Evolutionary conservation across 2,797 vertebrate species (phyloP).

Genomic region (Clarias fuscus): DNA sequence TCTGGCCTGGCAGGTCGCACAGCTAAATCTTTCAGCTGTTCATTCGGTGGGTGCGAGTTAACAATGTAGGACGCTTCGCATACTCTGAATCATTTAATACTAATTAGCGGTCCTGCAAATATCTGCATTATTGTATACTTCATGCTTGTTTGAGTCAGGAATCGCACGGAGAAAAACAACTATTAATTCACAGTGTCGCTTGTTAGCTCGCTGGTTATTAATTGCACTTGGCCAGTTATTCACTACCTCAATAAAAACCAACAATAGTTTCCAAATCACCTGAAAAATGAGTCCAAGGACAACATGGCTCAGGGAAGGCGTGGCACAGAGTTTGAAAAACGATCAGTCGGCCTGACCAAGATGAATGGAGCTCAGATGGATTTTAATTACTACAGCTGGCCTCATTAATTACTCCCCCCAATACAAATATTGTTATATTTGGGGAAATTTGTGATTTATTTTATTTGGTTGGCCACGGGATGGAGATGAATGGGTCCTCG

Average conservation of each 20-base stretch:
- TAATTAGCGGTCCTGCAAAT: conserved; percentile 45
- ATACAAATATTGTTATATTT: conserved; percentile 99
- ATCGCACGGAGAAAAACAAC: conserved; percentile 43
- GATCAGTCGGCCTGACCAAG: conserved; percentile 88
- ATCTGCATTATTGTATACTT: conserved; percentile 29
- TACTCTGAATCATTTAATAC: conserved; percentile 43
- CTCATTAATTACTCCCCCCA: conserved; percentile 93
- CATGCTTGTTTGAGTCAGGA: conserved; percentile 31
- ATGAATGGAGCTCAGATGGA: conserved; percentile 99
- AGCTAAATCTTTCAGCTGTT: conserved; percentile 34
- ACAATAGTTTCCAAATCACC: conserved; percentile 76
- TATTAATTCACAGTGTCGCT: conserved; percentile 55
- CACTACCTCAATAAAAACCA: conserved; percentile 74
- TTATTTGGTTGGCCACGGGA: conserved; percentile 94
- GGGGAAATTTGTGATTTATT: conserved; percentile 99
- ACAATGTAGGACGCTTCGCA: conserved; percentile 26
- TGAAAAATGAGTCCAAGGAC: conserved; percentile 85
- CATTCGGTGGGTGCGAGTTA: conserved; percentile 11
- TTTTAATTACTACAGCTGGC: conserved; percentile 99
- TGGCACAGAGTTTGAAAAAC: conserved; percentile 79
- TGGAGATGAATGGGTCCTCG: conserved; percentile 97
- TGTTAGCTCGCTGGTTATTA: conserved; percentile 66
- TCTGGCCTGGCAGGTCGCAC: conserved; percentile 15
- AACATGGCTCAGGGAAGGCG: conserved; percentile 77
- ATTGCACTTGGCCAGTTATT: conserved; percentile 71